phyloP scores from a whole-genome alignment of 2,888 invertebrate genomes.

The Doris montereyensis region DNA sequence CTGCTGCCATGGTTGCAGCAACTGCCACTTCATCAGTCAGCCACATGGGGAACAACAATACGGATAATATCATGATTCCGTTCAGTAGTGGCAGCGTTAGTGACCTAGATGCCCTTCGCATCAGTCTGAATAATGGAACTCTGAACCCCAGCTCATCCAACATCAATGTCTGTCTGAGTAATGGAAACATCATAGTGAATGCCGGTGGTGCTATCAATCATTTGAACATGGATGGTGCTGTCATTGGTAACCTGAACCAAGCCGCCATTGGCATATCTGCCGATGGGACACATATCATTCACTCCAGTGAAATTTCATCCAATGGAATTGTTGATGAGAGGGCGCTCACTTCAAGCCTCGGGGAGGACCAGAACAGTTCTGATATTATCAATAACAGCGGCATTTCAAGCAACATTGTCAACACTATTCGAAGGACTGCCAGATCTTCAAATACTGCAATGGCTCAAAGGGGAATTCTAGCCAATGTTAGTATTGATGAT shows the following conservation, averaged over 20 bases:
- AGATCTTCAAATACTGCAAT: no score
- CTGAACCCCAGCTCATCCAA: background rate
- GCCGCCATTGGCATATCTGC: no score
- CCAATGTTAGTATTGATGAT: no score
- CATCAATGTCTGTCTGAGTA: background rate
- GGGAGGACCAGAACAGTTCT: no score
- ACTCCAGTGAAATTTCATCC: constrained; percentile 34
- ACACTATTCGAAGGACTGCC: no score
- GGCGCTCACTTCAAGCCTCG: no score
- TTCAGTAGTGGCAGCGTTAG: constrained; percentile 34
- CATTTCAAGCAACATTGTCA: no score
- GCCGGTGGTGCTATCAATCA: background rate
- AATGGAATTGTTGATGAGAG: constrained; percentile 25
- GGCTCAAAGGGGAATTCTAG: no score
- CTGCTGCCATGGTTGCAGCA: background rate
- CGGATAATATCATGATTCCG: constrained; percentile 39
- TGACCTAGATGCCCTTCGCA: constrained; percentile 31
- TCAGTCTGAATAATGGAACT: background rate
- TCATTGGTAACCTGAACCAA: no score
- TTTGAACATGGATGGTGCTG: no score
- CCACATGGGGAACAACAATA: background rate
- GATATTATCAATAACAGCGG: no score
- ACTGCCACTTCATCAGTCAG: background rate
- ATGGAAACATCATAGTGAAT: background rate
- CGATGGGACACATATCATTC: background rate